Evolutionary conservation across 2,888 invertebrate genomes (phyloP).

Genomic region (Seladonia tumulorum): DNA sequence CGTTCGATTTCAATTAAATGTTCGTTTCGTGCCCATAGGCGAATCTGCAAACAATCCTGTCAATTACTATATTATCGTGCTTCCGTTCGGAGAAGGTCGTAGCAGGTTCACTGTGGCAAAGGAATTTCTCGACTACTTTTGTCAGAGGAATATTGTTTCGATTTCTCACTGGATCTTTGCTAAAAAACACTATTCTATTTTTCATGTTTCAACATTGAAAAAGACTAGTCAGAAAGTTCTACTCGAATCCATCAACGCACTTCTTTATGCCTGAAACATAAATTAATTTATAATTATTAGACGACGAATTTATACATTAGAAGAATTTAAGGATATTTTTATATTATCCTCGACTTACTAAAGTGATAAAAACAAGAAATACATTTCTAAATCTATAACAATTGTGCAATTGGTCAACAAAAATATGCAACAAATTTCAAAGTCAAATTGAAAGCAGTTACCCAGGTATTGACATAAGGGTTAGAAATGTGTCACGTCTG

Average conservation of each 20-base stretch:
- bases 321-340: no score
- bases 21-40: slow-evolving; percentile 62
- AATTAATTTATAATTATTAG: no score
- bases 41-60: slow-evolving; percentile 53
- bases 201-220: neutral
- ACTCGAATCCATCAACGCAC: neutral
- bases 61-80: slow-evolving; percentile 30
- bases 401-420: no score
- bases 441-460: no score
- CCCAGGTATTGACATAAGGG: neutral
- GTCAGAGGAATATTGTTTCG: neutral
- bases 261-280: no score
- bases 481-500: neutral
- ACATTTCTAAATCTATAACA: no score
- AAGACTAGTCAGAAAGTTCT: neutral
- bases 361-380: no score
- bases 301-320: no score
- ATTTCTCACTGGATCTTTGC: neutral
- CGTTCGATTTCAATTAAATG: slow-evolving; percentile 75
- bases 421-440: no score
- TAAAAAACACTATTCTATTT: neutral
- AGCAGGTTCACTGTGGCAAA: neutral
- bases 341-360: no score
- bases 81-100: neutral
- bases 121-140: neutral